Evolutionary conservation across 1,140 invertebrate species (phyloP).

Genomic region (Drosophila ohnishii): DNA sequence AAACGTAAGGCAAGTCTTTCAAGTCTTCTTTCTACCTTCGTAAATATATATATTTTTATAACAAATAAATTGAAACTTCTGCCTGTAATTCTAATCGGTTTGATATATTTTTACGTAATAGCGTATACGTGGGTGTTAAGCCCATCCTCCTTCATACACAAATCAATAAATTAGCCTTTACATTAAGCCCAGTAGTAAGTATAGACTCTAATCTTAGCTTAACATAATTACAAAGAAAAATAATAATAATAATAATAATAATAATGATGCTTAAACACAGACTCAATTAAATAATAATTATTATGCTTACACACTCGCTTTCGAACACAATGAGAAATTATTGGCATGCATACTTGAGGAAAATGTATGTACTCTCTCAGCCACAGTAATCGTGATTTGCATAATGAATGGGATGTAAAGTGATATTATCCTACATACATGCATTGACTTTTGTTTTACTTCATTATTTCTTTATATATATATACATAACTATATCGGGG

Average conservation of each 20-base stretch:
- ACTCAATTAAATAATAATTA: slow-evolving; percentile 47
- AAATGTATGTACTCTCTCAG: slow-evolving; percentile 11
- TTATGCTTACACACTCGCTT: slow-evolving; percentile 32
- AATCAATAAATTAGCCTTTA: slow-evolving; percentile 69
- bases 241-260: slow-evolving; percentile 47
- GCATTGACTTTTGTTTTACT: slow-evolving; percentile 40
- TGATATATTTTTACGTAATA: slow-evolving; percentile 38
- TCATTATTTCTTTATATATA: slow-evolving; percentile 3
- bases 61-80: slow-evolving; percentile 30
- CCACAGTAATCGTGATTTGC: slow-evolving; percentile 47
- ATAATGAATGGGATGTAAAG: slow-evolving; percentile 36
- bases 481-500: slow-evolving; percentile 34
- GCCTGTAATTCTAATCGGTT: slow-evolving; percentile 20
- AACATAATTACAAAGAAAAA: slow-evolving; percentile 57
- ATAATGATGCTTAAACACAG: slow-evolving; percentile 33
- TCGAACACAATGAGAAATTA: slow-evolving; percentile 53
- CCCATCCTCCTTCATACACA: slow-evolving; percentile 42
- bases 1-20: slow-evolving; percentile 38
- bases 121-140: slow-evolving; percentile 20
- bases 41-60: background rate
- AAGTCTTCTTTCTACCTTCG: slow-evolving; percentile 13
- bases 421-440: slow-evolving; percentile 45
- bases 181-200: slow-evolving; percentile 55
- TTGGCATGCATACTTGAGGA: slow-evolving; percentile 36
- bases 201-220: slow-evolving; percentile 46